Evolutionary conservation across 2,113 vertebrate genomes (phyloP), one percentile per base, ranked within the genome.

Genomic region (Sebastes fasciatus): DNA sequence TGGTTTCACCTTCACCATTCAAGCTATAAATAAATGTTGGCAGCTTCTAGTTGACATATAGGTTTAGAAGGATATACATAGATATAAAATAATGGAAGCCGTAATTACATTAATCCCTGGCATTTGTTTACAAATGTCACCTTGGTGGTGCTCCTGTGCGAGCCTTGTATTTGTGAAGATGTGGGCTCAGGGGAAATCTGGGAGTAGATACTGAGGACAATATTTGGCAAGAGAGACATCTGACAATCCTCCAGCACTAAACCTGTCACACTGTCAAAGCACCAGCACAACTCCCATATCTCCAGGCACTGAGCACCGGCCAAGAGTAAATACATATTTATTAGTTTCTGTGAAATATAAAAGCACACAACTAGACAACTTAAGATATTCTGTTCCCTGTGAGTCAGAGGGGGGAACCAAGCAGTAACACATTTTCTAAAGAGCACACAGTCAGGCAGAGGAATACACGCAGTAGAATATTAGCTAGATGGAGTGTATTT

Each of bases 241-340:
- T 88, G 83, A 86, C 89, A 93, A 90, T 91, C 86, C 75, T 77
- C 79, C 85, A 80, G 80, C 91, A 86, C 86, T 86, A 91, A 92
- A 89, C 82, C 77, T 88, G 87, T 91, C 86, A 89, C 71, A 64
- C 89, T 90, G 90, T 92, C 91, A 89, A 76, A 83, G 77, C 85
- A 86, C 76, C 86, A 79, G 82, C 81, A 75, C 55, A 78, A 66
- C 74, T 86, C 74, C 45, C 67, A 78, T 79, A 88, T 86, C 88
- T 85, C 72, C 66, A 77, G 66, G 72, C 87, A 51, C 54, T 52
- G 48, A 66, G 74, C 72, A 62, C 61, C n/a, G 71, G 64, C 75
- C 71, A 80, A 76, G 61, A 86, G 71, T 21, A 71, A 82, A 90
- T 75, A 77, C 70, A 80, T 86, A 89, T 86, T 86, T 91, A 87